Evolutionary conservation across 64 coral and sea anemone genomes (phyloP), one percentile per base, ranked within the genome.

Genomic region (Acropora yongei): DNA sequence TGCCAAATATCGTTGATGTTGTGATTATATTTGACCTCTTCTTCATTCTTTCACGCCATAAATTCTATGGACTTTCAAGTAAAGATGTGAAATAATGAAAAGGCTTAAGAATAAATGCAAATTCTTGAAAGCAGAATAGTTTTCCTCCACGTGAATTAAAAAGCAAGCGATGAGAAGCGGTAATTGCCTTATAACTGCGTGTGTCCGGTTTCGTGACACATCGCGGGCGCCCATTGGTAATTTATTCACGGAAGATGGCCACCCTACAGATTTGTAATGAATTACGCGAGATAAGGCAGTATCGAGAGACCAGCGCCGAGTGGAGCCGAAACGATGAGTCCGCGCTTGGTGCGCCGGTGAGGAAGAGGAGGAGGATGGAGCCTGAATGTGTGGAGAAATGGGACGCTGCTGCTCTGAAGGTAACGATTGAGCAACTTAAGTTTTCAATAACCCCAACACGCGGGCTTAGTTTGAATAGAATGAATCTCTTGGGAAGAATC

Each of bases 341-440:
- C 48, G 82, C 69, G 65, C 65, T 7, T 7, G 17, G 60, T 10
- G 69, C 65, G 45, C 72, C 65, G 82, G 82, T 72, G 43, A 85
- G 44, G 43, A 84, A 72, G 82, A 85, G 65, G 39, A 85, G 6
- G 44, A 85, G 18, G 49, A 85, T 85, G 82, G 66, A 85, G 17
- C 58, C 82, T 30, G 82, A 71, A 48, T 85, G 20, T 72, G 82
- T 85, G 43, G 82, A 85, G 82, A 85, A 85, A 71, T 85, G 82
- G 82, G 82, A 85, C 8, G 82, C 82, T 71, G 82, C 82, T 9
- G 82, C 82, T 49, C 65, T 85, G 40, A 85, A 85, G 82, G 82
- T 85, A 84, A 84, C 43, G 49, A 68, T 68, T 68, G 17, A 45
- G 4, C 2, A 18, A 71, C 5, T 48, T 7, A 46, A 10, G 8